phyloP scores from a whole-genome alignment of 2,113 vertebrate genomes.

The Cacatua alba region DNA sequence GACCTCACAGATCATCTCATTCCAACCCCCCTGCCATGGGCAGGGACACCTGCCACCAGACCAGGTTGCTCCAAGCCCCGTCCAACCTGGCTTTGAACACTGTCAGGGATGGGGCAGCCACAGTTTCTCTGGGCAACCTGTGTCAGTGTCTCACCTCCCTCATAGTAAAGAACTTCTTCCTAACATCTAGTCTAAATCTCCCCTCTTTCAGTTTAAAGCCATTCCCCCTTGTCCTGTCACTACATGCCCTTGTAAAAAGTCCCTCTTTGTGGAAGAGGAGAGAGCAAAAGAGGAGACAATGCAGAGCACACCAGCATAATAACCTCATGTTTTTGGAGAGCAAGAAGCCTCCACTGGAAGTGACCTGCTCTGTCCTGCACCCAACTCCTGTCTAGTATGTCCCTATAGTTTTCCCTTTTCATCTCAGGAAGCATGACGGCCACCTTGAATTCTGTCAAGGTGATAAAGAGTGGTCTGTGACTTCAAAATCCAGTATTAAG shows the following conservation, averaged over 20 bases:
- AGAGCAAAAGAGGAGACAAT: neutral
- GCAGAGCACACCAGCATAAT: neutral
- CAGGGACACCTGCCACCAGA: neutral
- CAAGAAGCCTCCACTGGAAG: neutral
- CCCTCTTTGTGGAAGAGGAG: neutral
- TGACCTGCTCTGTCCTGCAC: neutral
- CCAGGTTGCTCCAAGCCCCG: neutral
- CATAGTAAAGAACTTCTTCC: neutral
- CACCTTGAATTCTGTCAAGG: neutral
- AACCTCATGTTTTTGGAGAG: neutral
- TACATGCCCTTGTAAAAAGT: neutral
- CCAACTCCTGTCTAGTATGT: accelerated
- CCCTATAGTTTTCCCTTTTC: neutral
- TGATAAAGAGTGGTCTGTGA: neutral
- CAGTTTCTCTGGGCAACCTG: neutral
- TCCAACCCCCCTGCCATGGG: neutral
- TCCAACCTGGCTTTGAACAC: neutral
- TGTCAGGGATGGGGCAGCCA: neutral
- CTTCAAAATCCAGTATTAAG: neutral
- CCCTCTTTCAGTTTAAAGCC: neutral
- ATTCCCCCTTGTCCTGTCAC: neutral
- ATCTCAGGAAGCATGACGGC: accelerated
- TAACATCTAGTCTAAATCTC: neutral
- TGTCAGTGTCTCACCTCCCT: neutral
- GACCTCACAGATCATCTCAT: neutral